Evolutionary conservation across 2,113 vertebrate genomes (phyloP).

Genomic region (Mohoua ochrocephala): DNA sequence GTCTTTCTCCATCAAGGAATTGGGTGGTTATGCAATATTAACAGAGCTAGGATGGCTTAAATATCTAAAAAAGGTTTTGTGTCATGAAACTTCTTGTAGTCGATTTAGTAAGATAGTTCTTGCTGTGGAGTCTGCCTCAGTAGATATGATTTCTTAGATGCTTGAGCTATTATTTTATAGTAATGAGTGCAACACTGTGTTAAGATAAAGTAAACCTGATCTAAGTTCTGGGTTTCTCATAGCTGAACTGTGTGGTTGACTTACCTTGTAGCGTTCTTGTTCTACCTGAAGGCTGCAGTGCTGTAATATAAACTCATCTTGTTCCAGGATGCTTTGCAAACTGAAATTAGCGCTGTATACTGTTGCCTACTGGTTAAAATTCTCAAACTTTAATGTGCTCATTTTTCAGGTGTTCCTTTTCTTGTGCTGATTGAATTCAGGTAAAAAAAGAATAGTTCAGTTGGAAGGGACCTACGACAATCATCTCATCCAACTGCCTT

Average conservation of each 20-base stretch:
- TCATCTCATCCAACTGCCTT: background rate
- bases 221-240: background rate
- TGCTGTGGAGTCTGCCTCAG: background rate
- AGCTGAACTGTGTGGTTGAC: background rate
- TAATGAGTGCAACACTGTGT: background rate
- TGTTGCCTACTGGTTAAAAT: background rate
- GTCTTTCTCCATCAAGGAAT: background rate
- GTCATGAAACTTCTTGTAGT: background rate
- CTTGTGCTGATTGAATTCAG: background rate
- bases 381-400: background rate
- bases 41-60: background rate
- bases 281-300: background rate
- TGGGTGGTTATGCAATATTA: background rate
- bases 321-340: background rate
- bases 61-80: background rate
- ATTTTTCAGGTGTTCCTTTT: background rate
- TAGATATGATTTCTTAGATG: background rate
- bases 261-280: background rate
- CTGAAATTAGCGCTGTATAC: background rate
- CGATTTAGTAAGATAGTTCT: background rate
- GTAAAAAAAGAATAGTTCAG: background rate
- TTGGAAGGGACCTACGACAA: background rate
- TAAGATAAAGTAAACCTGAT: background rate
- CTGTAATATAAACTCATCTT: background rate
- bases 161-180: background rate